phyloP scores from a whole-genome alignment of 2,797 vertebrate species.

The Trichosurus vulpecula region DNA sequence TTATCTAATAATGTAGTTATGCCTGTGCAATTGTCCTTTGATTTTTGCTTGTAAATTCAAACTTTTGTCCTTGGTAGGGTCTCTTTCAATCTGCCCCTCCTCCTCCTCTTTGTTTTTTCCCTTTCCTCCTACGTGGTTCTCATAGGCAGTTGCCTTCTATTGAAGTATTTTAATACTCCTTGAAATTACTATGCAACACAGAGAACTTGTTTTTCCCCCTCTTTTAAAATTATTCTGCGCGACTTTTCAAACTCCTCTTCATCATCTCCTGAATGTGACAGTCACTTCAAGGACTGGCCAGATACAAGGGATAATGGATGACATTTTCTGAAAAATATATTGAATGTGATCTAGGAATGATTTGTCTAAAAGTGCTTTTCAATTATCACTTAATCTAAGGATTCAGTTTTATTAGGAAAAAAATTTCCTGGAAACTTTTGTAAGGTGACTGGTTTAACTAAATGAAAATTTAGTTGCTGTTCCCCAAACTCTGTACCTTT shows the following conservation, averaged over 20 bases:
- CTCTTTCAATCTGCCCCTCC: not conserved
- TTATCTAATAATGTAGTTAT: fast-evolving
- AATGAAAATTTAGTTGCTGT: not conserved
- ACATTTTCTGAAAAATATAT: not conserved
- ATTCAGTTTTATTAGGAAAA: slow-evolving; percentile 24
- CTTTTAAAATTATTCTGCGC: not conserved
- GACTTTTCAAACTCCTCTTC: not conserved
- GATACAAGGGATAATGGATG: not conserved
- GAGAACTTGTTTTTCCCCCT: not conserved
- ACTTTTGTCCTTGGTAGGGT: not conserved
- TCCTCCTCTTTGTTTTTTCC: not conserved
- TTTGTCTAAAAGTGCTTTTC: not conserved
- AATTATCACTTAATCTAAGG: slow-evolving; percentile 29
- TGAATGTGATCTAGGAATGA: not conserved
- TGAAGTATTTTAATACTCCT: slow-evolving; percentile 26
- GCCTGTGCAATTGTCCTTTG: not conserved
- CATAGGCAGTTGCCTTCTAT: not conserved
- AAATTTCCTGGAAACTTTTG: not conserved
- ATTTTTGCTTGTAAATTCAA: slow-evolving; percentile 1
- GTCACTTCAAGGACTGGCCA: not conserved
- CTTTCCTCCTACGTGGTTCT: not conserved
- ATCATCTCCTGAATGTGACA: not conserved
- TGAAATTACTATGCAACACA: slow-evolving; percentile 25
- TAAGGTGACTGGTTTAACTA: not conserved
- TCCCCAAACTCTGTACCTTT: not conserved